phyloP scores from a whole-genome alignment of 2,888 invertebrate species.

The Psylliodes chrysocephalus region DNA sequence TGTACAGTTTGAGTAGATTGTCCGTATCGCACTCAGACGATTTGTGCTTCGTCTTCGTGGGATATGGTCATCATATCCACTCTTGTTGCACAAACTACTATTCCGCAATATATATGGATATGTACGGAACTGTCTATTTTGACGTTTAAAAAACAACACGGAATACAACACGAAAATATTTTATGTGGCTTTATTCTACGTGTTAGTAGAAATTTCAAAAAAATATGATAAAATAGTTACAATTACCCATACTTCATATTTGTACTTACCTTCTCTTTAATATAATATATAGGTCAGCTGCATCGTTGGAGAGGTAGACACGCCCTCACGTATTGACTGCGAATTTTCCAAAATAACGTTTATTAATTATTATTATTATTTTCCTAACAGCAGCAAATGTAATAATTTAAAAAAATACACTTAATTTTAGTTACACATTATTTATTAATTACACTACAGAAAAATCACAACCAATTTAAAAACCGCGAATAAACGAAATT shows the following conservation, averaged over 20 bases:
- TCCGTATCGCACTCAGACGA: too few species aligned
- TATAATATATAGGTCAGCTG: constrained; percentile 43
- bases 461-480: constrained; percentile 6
- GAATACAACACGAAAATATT: too few species aligned
- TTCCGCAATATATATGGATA: too few species aligned
- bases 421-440: background rate
- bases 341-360: constrained; percentile 23
- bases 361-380: constrained; percentile 11
- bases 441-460: background rate
- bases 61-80: too few species aligned
- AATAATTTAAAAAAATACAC: constrained; percentile 7
- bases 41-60: too few species aligned
- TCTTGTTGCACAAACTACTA: too few species aligned
- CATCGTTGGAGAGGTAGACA: constrained; percentile 34
- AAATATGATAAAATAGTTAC: background rate
- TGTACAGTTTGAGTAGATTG: too few species aligned
- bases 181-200: too few species aligned
- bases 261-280: constrained; percentile 28
- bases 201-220: too few species aligned
- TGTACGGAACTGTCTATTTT: too few species aligned
- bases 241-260: background rate
- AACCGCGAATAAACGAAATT: background rate
- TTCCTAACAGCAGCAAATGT: background rate
- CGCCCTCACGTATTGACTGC: constrained; percentile 43
- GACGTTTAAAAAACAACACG: too few species aligned